Conservation (phyloP, 2,797 vertebrate genomes). For the Peromyscus attwateri region DNA sequence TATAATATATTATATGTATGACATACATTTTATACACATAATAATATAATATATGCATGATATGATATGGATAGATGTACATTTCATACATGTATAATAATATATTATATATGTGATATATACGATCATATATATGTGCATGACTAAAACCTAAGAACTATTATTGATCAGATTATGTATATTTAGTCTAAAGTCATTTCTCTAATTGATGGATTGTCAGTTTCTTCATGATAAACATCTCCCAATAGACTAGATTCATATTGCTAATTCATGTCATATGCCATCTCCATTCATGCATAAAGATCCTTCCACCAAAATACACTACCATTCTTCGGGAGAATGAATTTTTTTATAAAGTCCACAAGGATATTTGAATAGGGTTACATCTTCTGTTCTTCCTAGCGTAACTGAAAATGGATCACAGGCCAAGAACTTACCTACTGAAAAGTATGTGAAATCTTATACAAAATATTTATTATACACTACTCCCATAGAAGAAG, state of each 20-base stretch:
- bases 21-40: too few relatives aligned
- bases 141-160: background rate
- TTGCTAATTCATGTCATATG: background rate
- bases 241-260: background rate
- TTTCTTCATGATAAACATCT: background rate
- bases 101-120: too few relatives aligned
- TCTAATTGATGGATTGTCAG: background rate
- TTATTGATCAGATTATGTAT: background rate
- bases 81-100: too few relatives aligned
- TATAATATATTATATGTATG: too few relatives aligned
- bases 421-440: background rate
- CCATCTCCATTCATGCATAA: background rate
- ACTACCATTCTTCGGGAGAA: background rate
- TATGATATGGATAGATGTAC: too few relatives aligned
- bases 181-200: background rate
- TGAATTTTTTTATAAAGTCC: background rate
- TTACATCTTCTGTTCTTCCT: background rate
- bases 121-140: background rate
- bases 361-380: background rate
- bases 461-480: background rate
- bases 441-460: background rate
- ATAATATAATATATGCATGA: too few relatives aligned
- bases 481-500: background rate
- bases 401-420: background rate
- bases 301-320: background rate